Evolutionary conservation across 30 jellyfish, hydroid and myxozoan genomes (phyloP).

Genomic region (Aurelia coerulea): DNA sequence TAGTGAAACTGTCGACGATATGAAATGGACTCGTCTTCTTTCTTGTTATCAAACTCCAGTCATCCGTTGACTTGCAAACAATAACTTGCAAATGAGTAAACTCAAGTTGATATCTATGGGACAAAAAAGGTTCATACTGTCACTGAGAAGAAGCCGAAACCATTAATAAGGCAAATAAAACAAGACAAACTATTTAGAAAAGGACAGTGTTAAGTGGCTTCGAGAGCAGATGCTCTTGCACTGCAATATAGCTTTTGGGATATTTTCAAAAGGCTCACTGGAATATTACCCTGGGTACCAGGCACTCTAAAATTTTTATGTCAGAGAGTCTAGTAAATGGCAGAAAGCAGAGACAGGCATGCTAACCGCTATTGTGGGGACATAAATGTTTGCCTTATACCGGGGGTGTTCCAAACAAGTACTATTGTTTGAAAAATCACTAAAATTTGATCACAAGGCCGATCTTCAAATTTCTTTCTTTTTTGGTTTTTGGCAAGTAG

Average conservation of each 20-base stretch:
- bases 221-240: background rate
- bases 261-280: background rate
- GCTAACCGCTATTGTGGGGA: too few relatives aligned
- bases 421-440: too few relatives aligned
- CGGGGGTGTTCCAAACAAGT: too few relatives aligned
- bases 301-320: too few relatives aligned
- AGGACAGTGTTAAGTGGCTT: background rate
- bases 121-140: background rate
- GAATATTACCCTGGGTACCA: background rate
- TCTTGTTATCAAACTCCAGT: constrained; percentile 67
- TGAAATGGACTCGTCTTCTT: constrained; percentile 77
- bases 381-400: too few relatives aligned
- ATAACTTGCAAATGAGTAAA: constrained; percentile 75
- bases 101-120: constrained; percentile 74
- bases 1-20: constrained; percentile 78
- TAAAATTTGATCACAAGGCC: too few relatives aligned
- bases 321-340: too few relatives aligned
- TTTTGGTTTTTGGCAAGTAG: too few relatives aligned
- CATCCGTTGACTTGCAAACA: constrained; percentile 79
- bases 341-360: too few relatives aligned
- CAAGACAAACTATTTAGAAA: background rate
- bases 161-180: too few relatives aligned
- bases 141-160: too few relatives aligned
- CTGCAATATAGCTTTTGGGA: background rate
- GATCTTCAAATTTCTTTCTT: too few relatives aligned